Base-by-base conservation (phyloP, 1,140 invertebrate species). In the Drosophila mayri region DNA sequence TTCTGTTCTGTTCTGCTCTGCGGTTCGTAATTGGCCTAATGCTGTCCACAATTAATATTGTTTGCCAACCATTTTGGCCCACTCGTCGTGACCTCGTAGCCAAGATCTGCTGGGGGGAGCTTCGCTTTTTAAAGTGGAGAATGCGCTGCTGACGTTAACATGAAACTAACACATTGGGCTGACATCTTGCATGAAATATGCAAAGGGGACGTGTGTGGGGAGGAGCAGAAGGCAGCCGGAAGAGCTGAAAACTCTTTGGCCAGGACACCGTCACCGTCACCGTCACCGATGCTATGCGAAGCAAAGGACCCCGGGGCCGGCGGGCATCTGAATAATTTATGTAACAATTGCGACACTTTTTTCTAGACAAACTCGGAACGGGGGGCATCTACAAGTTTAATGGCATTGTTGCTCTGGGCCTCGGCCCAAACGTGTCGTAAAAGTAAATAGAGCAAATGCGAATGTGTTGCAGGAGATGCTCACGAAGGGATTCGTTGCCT, bases 291-390 rank as follows among this genome's bases (percentile, higher is more conserved):
- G 25, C 35, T 38, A 68, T 70, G 61, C 22, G 16, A n/a, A 28
- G 25, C 16, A 14, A 72, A 73, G 63, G 61, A 54, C 47, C 57
- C 55, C 62, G 46, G 11, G 58, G 44, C 59, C 77, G 58, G 49
- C 76, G 62, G 72, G 46, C 79, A 64, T 84, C 80, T 87, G 83
- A 87, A 87, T 87, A 87, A 87, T 87, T 87, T 87, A 87, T 88
- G 83, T 84, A 88, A 87, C 83, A 87, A 87, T 87, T 87, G 83
- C 83, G 83, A 87, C 83, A 87, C 84, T 87, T 87, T 87, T 83
- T 85, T 85, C 67, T 60, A 25, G 20, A 37, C 40, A 40, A 30
- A 43, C 47, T 16, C 16, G 20, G 43, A 18, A 28, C 32, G 30
- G n/a, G 14, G 22, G 14, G 10, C 14, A n/a, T 83, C 63, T 79